These are phyloP conservation scores for Ariolimax columbianus DNA, from an alignment of 2,888 invertebrate genomes.

Conservation along the genomic window DNA sequence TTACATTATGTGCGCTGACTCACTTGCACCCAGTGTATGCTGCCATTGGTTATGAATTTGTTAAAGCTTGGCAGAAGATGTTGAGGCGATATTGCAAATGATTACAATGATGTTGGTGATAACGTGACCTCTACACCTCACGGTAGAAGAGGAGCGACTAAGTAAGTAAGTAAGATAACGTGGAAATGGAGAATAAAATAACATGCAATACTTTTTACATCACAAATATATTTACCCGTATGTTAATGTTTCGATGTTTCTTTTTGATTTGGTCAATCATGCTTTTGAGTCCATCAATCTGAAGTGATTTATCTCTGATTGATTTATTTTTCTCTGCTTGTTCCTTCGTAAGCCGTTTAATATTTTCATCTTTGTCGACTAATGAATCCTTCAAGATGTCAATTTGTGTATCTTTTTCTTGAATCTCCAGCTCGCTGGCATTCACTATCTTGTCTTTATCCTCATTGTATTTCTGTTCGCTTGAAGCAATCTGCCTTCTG, in stretches of 20 bases:
- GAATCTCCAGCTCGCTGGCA: slow-evolving; percentile 61
- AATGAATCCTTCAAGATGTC: slow-evolving; percentile 65
- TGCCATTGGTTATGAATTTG: too few relatives aligned
- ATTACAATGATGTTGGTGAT: too few relatives aligned
- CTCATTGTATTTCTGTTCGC: slow-evolving; percentile 62
- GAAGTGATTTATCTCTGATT: slow-evolving; percentile 62
- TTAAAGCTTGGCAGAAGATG: too few relatives aligned
- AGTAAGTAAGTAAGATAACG: too few relatives aligned
- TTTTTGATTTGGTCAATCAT: slow-evolving; percentile 66
- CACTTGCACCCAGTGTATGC: too few relatives aligned
- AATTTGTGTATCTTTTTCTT: slow-evolving; percentile 62
- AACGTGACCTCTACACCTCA: too few relatives aligned
- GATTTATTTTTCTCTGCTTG: slow-evolving; percentile 61
- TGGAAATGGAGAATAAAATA: too few relatives aligned
- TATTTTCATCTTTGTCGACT: slow-evolving; percentile 60
- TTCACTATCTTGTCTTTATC: slow-evolving; percentile 60
- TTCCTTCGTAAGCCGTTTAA: slow-evolving; percentile 54
- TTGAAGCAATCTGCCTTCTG: slow-evolving; percentile 65
- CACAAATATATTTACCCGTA: slow-evolving; percentile 57
- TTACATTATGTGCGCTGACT: too few relatives aligned
- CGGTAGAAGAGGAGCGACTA: too few relatives aligned
- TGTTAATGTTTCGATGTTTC: slow-evolving; percentile 64
- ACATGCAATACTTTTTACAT: too few relatives aligned
- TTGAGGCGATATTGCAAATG: too few relatives aligned
- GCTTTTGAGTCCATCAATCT: slow-evolving; percentile 64